A percentile compares a stretch with the other conserved stretches of the same genome.
These are phyloP conservation scores for Sarcophaga variegata DNA, from an alignment of 2,888 invertebrate genomes.

Conservation along the genomic window DNA sequence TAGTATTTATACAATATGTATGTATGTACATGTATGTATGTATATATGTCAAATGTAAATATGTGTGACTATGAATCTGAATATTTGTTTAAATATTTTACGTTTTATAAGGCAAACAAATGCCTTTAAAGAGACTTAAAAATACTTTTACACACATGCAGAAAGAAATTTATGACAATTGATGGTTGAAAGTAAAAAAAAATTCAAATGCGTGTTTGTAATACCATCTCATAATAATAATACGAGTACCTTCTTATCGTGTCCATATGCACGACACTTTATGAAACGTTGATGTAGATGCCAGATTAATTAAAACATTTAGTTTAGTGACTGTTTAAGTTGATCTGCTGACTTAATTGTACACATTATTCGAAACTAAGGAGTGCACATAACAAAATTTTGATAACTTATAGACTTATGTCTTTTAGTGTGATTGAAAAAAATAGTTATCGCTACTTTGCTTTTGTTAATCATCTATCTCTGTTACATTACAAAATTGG, in stretches of 20 bases:
- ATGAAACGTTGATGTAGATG: not conserved
- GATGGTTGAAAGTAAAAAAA: not conserved
- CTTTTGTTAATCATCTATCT: too few relatives aligned
- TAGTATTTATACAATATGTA: too few relatives aligned
- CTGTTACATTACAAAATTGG: too few relatives aligned
- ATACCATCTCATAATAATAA: not conserved
- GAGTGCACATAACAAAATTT: too few relatives aligned
- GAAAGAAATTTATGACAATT: slow-evolving; percentile 7
- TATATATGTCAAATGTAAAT: not conserved
- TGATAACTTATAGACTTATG: too few relatives aligned
- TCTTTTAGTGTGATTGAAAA: too few relatives aligned
- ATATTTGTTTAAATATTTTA: slow-evolving; percentile 40
- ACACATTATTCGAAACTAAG: too few relatives aligned
- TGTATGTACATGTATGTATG: too few relatives aligned
- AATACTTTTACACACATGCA: slow-evolving; percentile 6
- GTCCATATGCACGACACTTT: too few relatives aligned
- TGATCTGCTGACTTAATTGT: too few relatives aligned
- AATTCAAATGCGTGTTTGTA: slow-evolving; percentile 24
- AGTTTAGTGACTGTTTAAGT: not conserved
- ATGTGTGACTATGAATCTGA: slow-evolving; percentile 1
- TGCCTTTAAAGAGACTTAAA: slow-evolving; percentile 53
- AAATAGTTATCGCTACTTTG: too few relatives aligned
- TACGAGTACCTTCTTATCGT: not conserved
- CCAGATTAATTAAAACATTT: slow-evolving; percentile 10
- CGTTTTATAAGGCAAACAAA: slow-evolving; percentile 54